phyloP scores from a whole-genome alignment of 2,113 vertebrate genomes.

The Serilophus lunatus region DNA sequence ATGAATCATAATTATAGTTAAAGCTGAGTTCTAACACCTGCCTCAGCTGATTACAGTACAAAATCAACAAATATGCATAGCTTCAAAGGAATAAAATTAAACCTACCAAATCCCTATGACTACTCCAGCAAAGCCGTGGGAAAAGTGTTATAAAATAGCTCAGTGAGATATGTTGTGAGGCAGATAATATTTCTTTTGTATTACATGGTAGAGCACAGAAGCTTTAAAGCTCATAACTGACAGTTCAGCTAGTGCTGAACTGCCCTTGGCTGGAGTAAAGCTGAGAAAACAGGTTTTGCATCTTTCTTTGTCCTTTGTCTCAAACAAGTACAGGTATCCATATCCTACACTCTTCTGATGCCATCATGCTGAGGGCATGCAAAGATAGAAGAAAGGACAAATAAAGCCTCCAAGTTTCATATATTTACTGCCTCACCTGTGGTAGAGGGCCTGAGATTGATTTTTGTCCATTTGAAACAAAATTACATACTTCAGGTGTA shows the following conservation, averaged over 20 bases:
- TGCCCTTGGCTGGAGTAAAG: not conserved
- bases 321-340: not conserved
- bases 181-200: not conserved
- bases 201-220: not conserved
- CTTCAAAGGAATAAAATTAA: constrained; percentile 4
- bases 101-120: not conserved
- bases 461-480: not conserved
- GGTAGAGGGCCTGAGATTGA: not conserved
- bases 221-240: not conserved
- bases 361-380: not conserved
- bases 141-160: not conserved
- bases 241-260: not conserved
- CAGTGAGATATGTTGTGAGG: not conserved
- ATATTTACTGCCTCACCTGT: not conserved
- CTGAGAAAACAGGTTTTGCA: not conserved
- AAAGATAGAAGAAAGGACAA: not conserved
- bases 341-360: not conserved
- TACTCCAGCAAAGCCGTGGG: not conserved
- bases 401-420: not conserved
- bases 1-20: not conserved
- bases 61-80: not conserved
- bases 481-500: not conserved
- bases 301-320: not conserved
- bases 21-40: not conserved
- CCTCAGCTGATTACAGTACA: not conserved